Conservation (phyloP, 1,140 invertebrate genomes). For the Drosophila leontia region DNA sequence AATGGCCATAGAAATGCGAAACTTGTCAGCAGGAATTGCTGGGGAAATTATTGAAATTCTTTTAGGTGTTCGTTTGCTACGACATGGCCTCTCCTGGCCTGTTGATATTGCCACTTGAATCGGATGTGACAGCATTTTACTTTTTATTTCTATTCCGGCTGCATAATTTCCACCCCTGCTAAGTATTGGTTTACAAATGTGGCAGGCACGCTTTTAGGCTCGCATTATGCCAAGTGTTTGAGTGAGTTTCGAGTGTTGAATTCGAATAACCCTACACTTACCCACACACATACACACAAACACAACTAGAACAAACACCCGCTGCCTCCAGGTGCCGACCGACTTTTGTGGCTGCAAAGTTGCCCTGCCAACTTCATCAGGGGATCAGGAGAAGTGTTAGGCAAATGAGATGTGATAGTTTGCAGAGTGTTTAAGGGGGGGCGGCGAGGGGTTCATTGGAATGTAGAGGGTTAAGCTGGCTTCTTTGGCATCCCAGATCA, state of each 20-base stretch:
- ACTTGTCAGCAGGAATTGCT: slow-evolving; percentile 75
- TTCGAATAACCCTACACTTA: slow-evolving; percentile 46
- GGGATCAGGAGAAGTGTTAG: slow-evolving; percentile 38
- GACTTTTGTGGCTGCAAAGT: slow-evolving; percentile 40
- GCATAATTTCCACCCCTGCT: slow-evolving; percentile 59
- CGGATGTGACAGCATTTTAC: slow-evolving; percentile 78
- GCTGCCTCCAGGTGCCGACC: slow-evolving; percentile 11
- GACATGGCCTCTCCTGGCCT: slow-evolving; percentile 19
- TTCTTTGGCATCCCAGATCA: neutral
- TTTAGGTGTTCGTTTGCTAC: slow-evolving; percentile 52
- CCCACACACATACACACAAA: slow-evolving; percentile 30
- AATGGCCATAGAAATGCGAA: slow-evolving; percentile 77
- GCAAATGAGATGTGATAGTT: slow-evolving; percentile 62
- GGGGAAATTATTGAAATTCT: slow-evolving; percentile 77
- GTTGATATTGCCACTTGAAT: slow-evolving; percentile 75
- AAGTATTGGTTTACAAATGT: slow-evolving; percentile 49
- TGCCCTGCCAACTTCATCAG: slow-evolving; percentile 54
- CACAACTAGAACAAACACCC: neutral
- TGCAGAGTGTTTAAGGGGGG: slow-evolving; percentile 7
- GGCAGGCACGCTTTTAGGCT: slow-evolving; percentile 69
- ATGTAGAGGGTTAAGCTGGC: neutral
- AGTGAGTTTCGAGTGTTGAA: slow-evolving; percentile 68
- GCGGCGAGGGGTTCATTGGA: neutral
- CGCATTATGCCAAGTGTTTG: slow-evolving; percentile 78
- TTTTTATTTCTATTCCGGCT: slow-evolving; percentile 66